Percentiles rank a stretch among this genome's conserved stretches.
Evolutionary conservation across 2,113 vertebrate species (phyloP).

Genomic region (Neodon shergylaensis): DNA sequence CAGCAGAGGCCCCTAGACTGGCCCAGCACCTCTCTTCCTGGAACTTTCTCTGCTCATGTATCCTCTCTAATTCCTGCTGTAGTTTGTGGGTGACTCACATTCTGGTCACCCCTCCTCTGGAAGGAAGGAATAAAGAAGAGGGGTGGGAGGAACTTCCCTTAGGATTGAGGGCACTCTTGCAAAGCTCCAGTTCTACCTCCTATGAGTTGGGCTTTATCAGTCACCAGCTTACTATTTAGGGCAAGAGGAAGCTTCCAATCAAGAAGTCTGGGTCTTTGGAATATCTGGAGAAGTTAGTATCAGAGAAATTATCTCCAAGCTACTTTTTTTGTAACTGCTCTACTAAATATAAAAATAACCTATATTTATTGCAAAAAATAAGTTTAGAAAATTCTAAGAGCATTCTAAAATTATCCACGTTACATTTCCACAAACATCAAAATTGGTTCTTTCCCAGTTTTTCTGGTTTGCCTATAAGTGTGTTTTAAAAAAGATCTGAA

Average conservation of each 20-base stretch:
- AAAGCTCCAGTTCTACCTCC: neutral
- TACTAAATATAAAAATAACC: slow-evolving; percentile 12
- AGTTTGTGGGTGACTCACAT: neutral
- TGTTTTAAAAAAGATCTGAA: neutral
- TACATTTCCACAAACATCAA: neutral
- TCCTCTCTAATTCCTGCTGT: neutral
- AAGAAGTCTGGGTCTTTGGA: neutral
- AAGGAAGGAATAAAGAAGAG: neutral
- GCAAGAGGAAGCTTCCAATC: neutral
- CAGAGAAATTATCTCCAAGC: neutral
- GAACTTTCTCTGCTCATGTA: neutral
- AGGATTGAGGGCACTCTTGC: neutral
- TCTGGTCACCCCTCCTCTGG: neutral
- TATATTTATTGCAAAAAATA: neutral
- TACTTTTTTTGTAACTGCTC: neutral
- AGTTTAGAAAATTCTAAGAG: neutral
- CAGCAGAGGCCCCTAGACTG: neutral
- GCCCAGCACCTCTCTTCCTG: neutral
- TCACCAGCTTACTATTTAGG: neutral
- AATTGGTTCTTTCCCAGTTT: neutral
- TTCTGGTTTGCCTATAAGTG: neutral
- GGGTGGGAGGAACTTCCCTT: neutral
- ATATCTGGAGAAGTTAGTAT: neutral
- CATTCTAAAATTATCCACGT: neutral
- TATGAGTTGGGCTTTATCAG: neutral